Evolutionary conservation across 2,888 invertebrate species (phyloP), one percentile per base, ranked within the genome.

Genomic region (Cryptophagus acutangulus): DNA sequence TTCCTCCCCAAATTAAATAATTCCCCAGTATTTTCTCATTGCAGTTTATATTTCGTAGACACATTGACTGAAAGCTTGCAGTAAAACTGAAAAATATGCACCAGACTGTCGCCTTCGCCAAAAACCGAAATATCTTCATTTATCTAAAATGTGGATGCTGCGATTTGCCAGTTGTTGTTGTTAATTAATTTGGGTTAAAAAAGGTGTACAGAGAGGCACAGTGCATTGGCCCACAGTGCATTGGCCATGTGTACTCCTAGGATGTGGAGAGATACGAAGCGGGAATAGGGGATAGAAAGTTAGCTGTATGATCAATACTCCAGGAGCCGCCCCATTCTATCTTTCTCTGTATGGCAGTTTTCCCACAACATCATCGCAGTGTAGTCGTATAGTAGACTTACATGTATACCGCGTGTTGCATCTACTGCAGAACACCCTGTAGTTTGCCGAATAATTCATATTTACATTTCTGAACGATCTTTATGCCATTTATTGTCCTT

Each of bases 261-360:
- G 24, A 20, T 20, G n/a, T 20, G n/a, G n/a, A 20, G 24, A n/a
- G 24, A 20, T 20, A 20, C 24, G 24, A 20, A 20, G 46, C 34
- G 46, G 40, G 48, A 42, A 45, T 43, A 33, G 47, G 45, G 46
- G 45, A 44, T 43, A 47, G 45, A 38, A 36, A 40, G 47, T 43
- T 39, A 40, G 47, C 41, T 39, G 25, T n/a, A n/a, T 52, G 57
- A 57, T 57, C 57, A 57, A 57, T 57, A 55, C 52, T 38, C 45
- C 46, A 48, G 54, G 54, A 50, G 39, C 55, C 54, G 55, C 54
- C 55, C 57, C 52, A 44, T 45, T 15, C 24, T 20, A 20, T 20
- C 41, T 48, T 40, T 41, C 40, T 43, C 43, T n/a, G n/a, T 43
- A 41, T 36, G 41, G 48, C 48, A 54, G 56, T 51, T 52, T 41